Conservation (phyloP, 2,113 vertebrate species). For the Lucifuga dentata region DNA sequence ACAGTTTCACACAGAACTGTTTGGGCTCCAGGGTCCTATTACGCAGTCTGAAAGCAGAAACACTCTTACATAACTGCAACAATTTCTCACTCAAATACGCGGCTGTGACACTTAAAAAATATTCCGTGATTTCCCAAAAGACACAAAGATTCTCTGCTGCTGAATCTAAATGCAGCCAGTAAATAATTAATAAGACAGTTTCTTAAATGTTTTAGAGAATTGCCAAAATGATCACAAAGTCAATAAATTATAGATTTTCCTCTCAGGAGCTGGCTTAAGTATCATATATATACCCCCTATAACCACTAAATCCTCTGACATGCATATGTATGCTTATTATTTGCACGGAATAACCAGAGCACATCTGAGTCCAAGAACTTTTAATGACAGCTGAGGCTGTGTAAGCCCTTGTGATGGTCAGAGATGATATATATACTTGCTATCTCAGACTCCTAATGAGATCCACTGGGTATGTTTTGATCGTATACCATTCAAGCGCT, state of each 20-base stretch:
- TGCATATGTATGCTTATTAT: slow-evolving; percentile 18
- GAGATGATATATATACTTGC: slow-evolving; percentile 41
- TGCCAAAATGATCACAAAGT: slow-evolving; percentile 46
- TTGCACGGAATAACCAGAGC: slow-evolving; percentile 27
- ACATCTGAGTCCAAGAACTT: slow-evolving; percentile 19
- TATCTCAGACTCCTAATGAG: slow-evolving; percentile 67
- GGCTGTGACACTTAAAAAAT: slow-evolving; percentile 52
- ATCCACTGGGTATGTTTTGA: slow-evolving; percentile 69
- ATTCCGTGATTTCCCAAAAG: slow-evolving; percentile 61
- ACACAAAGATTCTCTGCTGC: slow-evolving; percentile 21
- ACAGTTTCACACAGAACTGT: slow-evolving; percentile 44
- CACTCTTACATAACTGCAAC: slow-evolving; percentile 57
- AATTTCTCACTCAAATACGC: slow-evolving; percentile 44
- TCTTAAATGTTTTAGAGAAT: slow-evolving; percentile 56
- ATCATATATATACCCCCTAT: slow-evolving; percentile 13
- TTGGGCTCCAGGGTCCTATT: slow-evolving; percentile 46
- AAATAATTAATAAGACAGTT: slow-evolving; percentile 58
- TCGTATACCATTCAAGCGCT: slow-evolving; percentile 35
- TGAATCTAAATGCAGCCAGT: slow-evolving; percentile 45
- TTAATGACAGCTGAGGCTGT: slow-evolving; percentile 46
- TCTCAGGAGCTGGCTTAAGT: slow-evolving; percentile 35
- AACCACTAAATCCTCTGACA: not conserved
- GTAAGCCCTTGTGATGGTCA: slow-evolving; percentile 49
- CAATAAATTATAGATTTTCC: slow-evolving; percentile 54
- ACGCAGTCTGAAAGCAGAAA: slow-evolving; percentile 54